phyloP scores from a whole-genome alignment of 2,888 invertebrate species.

The Prosapia bicincta region DNA sequence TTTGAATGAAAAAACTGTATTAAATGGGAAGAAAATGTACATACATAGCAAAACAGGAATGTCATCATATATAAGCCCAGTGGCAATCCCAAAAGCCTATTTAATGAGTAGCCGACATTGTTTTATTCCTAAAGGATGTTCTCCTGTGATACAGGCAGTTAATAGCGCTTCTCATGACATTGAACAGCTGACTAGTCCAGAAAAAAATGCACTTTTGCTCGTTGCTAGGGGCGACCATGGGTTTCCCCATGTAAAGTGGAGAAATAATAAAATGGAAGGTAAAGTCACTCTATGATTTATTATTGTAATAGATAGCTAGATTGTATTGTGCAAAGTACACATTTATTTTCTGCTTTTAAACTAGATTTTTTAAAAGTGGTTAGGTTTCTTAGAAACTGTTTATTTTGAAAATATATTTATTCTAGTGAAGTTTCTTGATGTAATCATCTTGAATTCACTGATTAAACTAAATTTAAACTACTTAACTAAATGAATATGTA shows the following conservation, averaged over 20 bases:
- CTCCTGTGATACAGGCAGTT: conserved; percentile 5
- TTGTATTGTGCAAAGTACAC: too few relatives aligned
- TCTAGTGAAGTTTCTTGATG: too few relatives aligned
- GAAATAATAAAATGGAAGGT: neutral
- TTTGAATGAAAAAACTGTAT: conserved; percentile 11
- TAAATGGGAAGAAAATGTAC: conserved; percentile 11
- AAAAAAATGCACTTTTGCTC: neutral
- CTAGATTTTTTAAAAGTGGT: too few relatives aligned
- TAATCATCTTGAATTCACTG: too few relatives aligned
- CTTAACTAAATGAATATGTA: too few relatives aligned
- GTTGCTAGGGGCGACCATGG: neutral
- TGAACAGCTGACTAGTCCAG: neutral
- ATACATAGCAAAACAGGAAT: conserved; percentile 23
- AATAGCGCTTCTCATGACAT: neutral
- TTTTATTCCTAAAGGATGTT: conserved; percentile 27
- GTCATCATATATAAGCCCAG: conserved; percentile 19
- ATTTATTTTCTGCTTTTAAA: too few relatives aligned
- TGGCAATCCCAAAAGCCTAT: neutral
- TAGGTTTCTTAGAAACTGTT: too few relatives aligned
- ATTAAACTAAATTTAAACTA: too few relatives aligned
- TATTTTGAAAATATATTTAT: too few relatives aligned
- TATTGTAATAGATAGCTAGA: too few relatives aligned
- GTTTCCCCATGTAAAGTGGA: neutral
- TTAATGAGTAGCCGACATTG: conserved; percentile 4
- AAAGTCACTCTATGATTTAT: too few relatives aligned